A percentile compares a stretch with the other conserved stretches of the same genome.
These are phyloP conservation scores for Cosmia trapezina DNA, from an alignment of 2,888 invertebrate species.

Conservation along the genomic window DNA sequence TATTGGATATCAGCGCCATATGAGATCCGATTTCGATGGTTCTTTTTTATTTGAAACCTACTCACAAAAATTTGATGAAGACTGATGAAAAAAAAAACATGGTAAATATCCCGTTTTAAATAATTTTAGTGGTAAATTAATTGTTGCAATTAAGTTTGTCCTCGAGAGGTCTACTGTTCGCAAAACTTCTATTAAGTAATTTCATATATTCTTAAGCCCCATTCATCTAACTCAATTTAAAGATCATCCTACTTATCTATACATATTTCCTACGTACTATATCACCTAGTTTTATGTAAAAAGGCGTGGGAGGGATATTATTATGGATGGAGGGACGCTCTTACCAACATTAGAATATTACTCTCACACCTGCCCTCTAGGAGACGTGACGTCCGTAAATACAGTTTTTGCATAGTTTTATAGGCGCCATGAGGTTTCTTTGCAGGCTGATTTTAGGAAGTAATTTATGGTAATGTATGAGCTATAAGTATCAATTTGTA, in stretches of 20 bases:
- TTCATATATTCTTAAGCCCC: no score
- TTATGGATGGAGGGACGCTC: constrained; percentile 86
- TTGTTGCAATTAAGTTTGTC: no score
- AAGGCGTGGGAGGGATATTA: constrained; percentile 78
- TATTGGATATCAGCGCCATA: no score
- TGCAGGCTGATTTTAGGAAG: constrained; percentile 71
- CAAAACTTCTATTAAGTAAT: background rate
- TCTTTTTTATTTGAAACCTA: no score
- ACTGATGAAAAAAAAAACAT: no score
- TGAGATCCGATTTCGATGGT: no score
- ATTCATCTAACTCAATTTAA: constrained; percentile 35
- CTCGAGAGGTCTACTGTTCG: no score
- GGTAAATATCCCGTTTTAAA: no score
- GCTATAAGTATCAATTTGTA: constrained; percentile 18
- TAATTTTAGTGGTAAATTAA: no score
- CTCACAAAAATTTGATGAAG: no score
- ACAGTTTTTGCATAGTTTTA: constrained; percentile 82
- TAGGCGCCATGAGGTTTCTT: constrained; percentile 71
- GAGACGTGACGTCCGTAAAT: constrained; percentile 80
- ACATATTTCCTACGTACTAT: constrained; percentile 41
- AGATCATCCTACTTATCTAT: constrained; percentile 24
- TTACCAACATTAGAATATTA: constrained; percentile 87
- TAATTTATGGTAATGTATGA: constrained; percentile 57
- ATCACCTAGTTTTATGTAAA: constrained; percentile 73
- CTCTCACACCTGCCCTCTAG: constrained; percentile 82